Evolutionary conservation across 2,888 invertebrate genomes (phyloP).

Genomic region (Himalopsyche japonica): DNA sequence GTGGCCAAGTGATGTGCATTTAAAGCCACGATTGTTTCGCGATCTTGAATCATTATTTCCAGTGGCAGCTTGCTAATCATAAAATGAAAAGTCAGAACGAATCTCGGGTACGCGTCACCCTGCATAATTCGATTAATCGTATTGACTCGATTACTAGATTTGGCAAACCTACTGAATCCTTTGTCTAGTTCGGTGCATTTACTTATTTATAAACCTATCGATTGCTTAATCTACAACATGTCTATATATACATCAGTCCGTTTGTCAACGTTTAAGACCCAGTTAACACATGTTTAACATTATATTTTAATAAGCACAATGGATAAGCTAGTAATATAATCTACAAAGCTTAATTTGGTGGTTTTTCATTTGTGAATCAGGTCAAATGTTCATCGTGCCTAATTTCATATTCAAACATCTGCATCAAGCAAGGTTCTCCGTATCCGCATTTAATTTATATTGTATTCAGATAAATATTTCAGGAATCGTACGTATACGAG

Average conservation of each 20-base stretch:
- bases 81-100: background rate
- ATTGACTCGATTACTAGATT: background rate
- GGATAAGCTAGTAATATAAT: background rate
- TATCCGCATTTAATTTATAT: no score
- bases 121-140: background rate
- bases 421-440: no score
- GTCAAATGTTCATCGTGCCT: background rate
- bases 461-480: no score
- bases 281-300: background rate
- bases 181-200: no score
- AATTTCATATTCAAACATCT: no score
- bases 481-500: no score
- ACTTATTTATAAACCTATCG: background rate
- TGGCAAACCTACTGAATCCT: background rate
- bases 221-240: background rate
- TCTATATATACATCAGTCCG: background rate
- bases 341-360: background rate
- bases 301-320: background rate
- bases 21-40: conserved; percentile 14
- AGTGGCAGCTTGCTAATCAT: background rate
- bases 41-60: background rate
- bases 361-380: background rate
- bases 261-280: background rate
- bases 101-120: background rate
- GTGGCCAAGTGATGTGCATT: conserved; percentile 20